Evolutionary conservation across 2,113 vertebrate species (phyloP).

Genomic region (Myotis yumanensis): DNA sequence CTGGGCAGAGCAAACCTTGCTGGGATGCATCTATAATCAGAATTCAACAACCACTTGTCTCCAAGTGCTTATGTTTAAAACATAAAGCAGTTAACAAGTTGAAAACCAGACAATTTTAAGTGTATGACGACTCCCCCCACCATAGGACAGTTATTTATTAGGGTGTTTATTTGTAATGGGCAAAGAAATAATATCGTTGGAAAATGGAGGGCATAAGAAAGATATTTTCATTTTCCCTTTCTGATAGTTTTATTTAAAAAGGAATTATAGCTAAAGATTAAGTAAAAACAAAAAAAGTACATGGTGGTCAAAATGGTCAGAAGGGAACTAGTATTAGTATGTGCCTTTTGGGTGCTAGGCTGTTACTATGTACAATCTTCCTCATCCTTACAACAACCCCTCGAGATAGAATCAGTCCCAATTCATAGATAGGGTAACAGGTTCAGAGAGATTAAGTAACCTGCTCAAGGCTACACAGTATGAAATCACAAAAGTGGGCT

Average conservation of each 20-base stretch:
- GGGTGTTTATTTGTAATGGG: neutral
- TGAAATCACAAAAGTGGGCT: neutral
- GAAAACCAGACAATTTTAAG: neutral
- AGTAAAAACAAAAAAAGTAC: neutral
- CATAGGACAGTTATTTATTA: neutral
- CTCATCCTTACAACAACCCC: neutral
- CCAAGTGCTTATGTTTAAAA: neutral
- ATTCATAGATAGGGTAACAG: neutral
- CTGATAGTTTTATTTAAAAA: conserved; percentile 22
- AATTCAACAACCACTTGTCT: neutral
- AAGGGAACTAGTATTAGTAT: neutral
- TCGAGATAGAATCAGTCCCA: neutral
- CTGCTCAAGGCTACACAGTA: neutral
- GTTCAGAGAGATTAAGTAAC: conserved; percentile 6
- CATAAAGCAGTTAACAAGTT: neutral
- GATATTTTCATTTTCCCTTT: neutral
- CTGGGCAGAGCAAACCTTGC: neutral
- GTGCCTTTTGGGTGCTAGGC: neutral
- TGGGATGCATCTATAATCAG: neutral
- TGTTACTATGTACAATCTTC: neutral
- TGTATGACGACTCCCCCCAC: neutral
- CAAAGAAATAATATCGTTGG: neutral
- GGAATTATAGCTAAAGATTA: conserved; percentile 3
- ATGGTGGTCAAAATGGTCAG: neutral
- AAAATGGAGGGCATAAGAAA: neutral